phyloP scores from a whole-genome alignment of 2,797 vertebrate species.

The Hydrocynus forskahlii region DNA sequence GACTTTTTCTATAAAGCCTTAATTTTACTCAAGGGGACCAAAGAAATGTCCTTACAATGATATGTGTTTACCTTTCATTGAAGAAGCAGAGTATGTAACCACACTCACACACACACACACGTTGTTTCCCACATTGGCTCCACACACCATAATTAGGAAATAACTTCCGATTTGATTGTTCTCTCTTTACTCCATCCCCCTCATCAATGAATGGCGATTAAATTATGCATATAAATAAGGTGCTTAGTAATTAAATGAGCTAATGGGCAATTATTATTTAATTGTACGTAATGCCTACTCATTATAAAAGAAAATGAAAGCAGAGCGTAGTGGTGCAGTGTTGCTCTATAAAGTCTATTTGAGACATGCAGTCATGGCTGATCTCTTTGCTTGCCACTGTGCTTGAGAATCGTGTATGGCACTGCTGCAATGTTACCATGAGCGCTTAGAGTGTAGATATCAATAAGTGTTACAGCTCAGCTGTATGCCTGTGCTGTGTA shows the following conservation, averaged over 20 bases:
- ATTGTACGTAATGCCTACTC: slow-evolving; percentile 58
- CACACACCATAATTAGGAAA: slow-evolving; percentile 66
- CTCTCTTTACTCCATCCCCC: slow-evolving; percentile 85
- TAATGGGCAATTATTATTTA: slow-evolving; percentile 60
- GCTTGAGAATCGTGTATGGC: not conserved
- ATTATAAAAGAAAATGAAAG: slow-evolving; percentile 58
- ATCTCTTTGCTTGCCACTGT: slow-evolving; percentile 17
- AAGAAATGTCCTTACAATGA: too few species aligned
- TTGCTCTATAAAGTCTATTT: slow-evolving; percentile 41
- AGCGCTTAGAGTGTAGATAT: not conserved
- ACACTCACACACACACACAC: slow-evolving; percentile 12
- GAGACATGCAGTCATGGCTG: slow-evolving; percentile 20
- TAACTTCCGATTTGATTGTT: slow-evolving; percentile 77
- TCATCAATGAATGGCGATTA: slow-evolving; percentile 95
- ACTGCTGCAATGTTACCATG: not conserved
- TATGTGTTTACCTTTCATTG: too few species aligned
- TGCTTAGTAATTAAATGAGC: slow-evolving; percentile 82
- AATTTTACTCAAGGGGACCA: too few species aligned
- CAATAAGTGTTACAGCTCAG: not conserved
- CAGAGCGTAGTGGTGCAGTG: slow-evolving; percentile 35
- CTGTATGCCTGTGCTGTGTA: not conserved
- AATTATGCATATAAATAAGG: slow-evolving; percentile 95
- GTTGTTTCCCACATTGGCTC: slow-evolving; percentile 49
- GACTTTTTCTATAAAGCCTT: too few species aligned
- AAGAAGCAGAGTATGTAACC: too few species aligned